Evolutionary conservation across 2,113 vertebrate species (phyloP), one percentile per base, ranked within the genome.

Genomic region (Todiramphus saurophagus): DNA sequence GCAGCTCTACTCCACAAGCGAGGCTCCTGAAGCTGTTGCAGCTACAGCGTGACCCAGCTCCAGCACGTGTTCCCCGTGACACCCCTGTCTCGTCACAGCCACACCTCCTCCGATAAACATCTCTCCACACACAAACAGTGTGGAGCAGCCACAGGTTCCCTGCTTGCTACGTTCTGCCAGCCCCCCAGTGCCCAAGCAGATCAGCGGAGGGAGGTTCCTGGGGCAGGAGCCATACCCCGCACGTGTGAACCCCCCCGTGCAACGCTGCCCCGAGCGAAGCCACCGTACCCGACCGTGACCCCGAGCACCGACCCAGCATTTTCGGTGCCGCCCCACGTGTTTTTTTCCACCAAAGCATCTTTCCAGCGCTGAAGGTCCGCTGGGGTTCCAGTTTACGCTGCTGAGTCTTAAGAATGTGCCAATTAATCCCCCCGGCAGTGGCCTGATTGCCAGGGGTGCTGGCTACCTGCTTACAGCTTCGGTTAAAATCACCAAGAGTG

Each of bases 41-140:
- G 53, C 31, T 43, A 13, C 41, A 17, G 13, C 46, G 24, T 2
- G 30, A 56, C 20, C 37, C 56, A 21, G 1, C 25, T 13, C 80
- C 46, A 70, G 44, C 25, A 1, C 1, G 0, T 1, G 27, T 2
- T 43, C 14, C 8, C 1, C 48, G 13, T 25, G 41, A 4, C 46
- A 10, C 35, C 13, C 20, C 13, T 3, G 7, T 9, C 37, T 33
- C 27, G 0, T 31, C 4, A 17, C 48, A 56, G 11, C 19, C 0
- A 8, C 27, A 31, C 6, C 75, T 39, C 35, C 20, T 13, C 7
- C 3, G 13, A 5, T 6, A 5, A n/a, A 62, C 7, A 66, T 12
- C 66, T 63, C 62, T 25, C 37, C 43, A 4, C 1, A 12, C 1
- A 23, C 10, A 37, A 37, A 1, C 16, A 20, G 13, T 0, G 0